Percentiles rank a stretch among this genome's conserved stretches.
Evolutionary conservation across 2,113 vertebrate species (phyloP).

Genomic region (Cochlearius cochlearius): DNA sequence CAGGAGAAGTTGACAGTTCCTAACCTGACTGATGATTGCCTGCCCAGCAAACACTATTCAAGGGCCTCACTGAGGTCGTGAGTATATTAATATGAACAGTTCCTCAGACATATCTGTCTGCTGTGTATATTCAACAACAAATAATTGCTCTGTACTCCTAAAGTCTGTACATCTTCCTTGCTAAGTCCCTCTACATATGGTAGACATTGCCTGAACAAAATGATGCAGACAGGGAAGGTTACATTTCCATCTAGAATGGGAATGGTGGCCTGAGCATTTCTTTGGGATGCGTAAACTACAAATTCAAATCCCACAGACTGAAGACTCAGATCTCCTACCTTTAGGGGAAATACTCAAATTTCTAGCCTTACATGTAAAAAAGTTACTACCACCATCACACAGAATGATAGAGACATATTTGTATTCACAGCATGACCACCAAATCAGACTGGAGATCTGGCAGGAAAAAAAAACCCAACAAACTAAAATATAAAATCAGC

Average conservation of each 20-base stretch:
- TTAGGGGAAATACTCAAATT: not conserved
- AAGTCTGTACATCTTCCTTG: not conserved
- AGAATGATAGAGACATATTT: not conserved
- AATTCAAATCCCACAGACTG: not conserved
- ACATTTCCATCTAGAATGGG: not conserved
- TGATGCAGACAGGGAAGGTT: accelerated
- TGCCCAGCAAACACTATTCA: not conserved
- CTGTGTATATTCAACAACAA: not conserved
- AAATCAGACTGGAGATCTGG: not conserved
- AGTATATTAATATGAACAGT: not conserved
- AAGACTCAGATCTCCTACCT: not conserved
- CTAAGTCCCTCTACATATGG: not conserved
- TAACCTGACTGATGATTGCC: not conserved
- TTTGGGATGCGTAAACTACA: not conserved
- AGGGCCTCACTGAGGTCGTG: not conserved
- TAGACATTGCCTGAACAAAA: not conserved
- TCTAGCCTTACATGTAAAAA: not conserved
- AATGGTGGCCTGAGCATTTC: not conserved
- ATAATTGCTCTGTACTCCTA: not conserved
- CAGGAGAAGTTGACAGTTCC: not conserved
- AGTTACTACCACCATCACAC: accelerated
- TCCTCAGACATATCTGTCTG: not conserved
- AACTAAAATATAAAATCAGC: not conserved
- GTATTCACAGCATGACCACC: not conserved
- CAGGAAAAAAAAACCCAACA: not conserved